A percentile compares a stretch with the other conserved stretches of the same genome.
phyloP scores from a whole-genome alignment of 2,113 vertebrate genomes.

The Tragelaphus strepsiceros region DNA sequence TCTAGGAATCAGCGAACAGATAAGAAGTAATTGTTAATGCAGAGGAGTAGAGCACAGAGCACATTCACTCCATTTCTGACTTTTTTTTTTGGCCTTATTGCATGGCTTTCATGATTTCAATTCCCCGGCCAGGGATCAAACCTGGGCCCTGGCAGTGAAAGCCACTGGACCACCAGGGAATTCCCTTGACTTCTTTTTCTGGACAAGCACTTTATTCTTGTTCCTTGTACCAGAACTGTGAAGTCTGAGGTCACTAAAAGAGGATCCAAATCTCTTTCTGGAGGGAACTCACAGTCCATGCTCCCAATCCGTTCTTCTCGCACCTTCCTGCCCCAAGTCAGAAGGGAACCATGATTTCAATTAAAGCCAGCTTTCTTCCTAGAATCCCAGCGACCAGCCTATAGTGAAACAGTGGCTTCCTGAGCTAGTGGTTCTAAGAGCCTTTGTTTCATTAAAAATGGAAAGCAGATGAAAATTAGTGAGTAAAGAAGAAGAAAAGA shows the following conservation, averaged over 20 bases:
- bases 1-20: background rate
- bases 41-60: background rate
- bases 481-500: background rate
- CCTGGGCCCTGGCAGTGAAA: background rate
- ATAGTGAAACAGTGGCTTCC: background rate
- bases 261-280: background rate
- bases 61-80: background rate
- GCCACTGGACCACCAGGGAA: background rate
- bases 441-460: constrained; percentile 13
- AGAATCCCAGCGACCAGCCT: background rate
- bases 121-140: background rate
- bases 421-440: background rate
- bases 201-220: background rate
- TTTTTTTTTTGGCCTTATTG: background rate
- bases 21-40: background rate
- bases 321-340: background rate
- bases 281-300: background rate
- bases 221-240: background rate
- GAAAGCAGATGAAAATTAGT: constrained; percentile 13
- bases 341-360: background rate
- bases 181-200: background rate
- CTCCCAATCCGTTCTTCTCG: background rate
- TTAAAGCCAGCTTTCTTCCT: background rate
- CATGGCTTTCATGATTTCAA: background rate
- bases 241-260: background rate